A percentile compares a stretch with the other conserved stretches of the same genome.
These are phyloP conservation scores for Microtus agrestis DNA, from an alignment of 2,797 vertebrate genomes.

Conservation along the genomic window DNA sequence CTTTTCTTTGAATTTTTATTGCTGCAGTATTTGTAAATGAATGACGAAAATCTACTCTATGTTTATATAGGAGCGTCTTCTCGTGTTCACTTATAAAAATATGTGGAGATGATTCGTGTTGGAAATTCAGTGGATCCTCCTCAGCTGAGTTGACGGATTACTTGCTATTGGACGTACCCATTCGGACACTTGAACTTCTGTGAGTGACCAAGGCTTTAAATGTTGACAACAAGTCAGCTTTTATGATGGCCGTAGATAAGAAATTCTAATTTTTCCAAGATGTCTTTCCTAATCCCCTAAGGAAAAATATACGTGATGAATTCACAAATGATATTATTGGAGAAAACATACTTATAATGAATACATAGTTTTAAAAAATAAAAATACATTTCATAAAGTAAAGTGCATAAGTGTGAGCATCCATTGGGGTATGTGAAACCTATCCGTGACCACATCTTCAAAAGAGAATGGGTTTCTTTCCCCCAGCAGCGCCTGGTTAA, in stretches of 20 bases:
- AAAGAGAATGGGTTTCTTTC: background rate
- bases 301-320: background rate
- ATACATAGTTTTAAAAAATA: constrained; percentile 5
- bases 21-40: background rate
- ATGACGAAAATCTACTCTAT: background rate
- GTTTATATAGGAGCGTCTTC: background rate
- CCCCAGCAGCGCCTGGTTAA: background rate
- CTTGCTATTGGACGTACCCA: background rate
- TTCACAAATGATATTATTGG: constrained; percentile 20
- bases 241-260: background rate
- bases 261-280: background rate
- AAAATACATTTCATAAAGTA: background rate
- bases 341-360: background rate
- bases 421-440: background rate
- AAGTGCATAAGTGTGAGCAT: background rate
- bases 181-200: background rate
- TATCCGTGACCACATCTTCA: background rate
- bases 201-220: background rate
- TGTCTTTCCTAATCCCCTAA: background rate
- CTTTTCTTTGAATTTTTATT: constrained; percentile 24
- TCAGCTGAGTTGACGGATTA: background rate
- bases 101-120: background rate
- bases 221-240: background rate
- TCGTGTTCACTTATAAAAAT: background rate
- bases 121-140: background rate